These are phyloP conservation scores for Monopterus albus DNA, from an alignment of 2,113 vertebrate species.

Conservation along the genomic window DNA sequence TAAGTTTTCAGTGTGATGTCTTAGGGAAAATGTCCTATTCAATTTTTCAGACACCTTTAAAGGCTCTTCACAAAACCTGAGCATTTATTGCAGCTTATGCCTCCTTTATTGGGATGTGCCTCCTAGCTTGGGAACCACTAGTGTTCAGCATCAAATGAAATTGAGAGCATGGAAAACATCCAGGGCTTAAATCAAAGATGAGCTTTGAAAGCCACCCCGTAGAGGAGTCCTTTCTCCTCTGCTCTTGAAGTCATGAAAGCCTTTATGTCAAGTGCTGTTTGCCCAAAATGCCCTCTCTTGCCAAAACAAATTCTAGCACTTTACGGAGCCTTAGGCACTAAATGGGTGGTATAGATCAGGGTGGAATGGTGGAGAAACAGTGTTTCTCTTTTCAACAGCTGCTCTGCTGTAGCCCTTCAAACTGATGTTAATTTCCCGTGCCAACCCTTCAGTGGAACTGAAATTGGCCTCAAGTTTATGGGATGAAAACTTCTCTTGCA, in stretches of 20 bases:
- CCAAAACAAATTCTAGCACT: constrained; percentile 31
- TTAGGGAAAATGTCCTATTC: neutral
- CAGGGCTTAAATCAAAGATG: constrained; percentile 4
- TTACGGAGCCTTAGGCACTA: constrained; percentile 30
- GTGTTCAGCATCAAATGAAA: neutral
- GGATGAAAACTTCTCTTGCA: constrained; percentile 30
- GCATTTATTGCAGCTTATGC: too few species aligned
- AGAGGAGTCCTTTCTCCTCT: constrained; percentile 2
- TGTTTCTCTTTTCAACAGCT: constrained; percentile 38
- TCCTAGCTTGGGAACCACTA: neutral
- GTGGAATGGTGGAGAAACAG: constrained; percentile 41
- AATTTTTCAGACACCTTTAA: too few species aligned
- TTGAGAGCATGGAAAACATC: neutral
- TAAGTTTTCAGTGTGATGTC: neutral
- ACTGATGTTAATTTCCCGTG: constrained; percentile 36
- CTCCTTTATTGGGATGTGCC: neutral
- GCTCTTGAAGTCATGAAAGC: constrained; percentile 36
- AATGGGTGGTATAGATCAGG: constrained; percentile 49
- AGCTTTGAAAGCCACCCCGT: constrained; percentile 18
- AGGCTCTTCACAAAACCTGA: too few species aligned
- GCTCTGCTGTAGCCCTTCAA: constrained; percentile 10
- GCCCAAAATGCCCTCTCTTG: constrained; percentile 15
- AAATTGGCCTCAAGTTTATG: constrained; percentile 16
- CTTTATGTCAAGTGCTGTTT: constrained; percentile 31
- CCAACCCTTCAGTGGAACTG: neutral